phyloP scores from a whole-genome alignment of 2,113 vertebrate species.

The Psittacara wagleri region DNA sequence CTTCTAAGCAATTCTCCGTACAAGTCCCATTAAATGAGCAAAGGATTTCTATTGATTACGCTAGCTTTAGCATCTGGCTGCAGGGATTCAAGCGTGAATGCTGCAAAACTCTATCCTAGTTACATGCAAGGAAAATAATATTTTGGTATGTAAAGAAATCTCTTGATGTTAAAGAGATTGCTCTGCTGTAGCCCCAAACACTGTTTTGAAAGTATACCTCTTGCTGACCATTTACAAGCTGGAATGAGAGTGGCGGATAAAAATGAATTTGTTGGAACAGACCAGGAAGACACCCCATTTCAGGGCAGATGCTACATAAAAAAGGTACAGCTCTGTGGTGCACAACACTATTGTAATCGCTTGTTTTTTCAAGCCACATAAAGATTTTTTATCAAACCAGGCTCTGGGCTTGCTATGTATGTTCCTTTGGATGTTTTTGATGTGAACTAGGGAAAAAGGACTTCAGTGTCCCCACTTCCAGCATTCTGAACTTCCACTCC shows the following conservation, averaged over 20 bases:
- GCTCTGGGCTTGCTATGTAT: background rate
- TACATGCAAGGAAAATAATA: background rate
- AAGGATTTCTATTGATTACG: background rate
- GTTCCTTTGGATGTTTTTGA: background rate
- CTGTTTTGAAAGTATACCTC: fast-evolving
- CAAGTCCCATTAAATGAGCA: slow-evolving; percentile 5
- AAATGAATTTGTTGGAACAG: background rate
- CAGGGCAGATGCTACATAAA: background rate
- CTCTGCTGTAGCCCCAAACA: background rate
- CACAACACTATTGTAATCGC: background rate
- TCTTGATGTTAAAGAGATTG: background rate
- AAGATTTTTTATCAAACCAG: background rate
- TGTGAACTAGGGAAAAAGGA: background rate
- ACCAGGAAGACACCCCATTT: background rate
- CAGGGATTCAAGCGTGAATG: background rate
- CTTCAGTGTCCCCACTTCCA: background rate
- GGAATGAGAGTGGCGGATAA: background rate
- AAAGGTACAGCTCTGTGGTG: background rate
- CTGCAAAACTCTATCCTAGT: background rate
- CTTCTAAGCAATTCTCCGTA: background rate
- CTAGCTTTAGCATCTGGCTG: background rate
- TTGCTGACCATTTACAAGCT: background rate
- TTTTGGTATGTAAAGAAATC: background rate
- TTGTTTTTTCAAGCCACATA: background rate
- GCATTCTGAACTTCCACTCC: background rate